phyloP scores from a whole-genome alignment of 2,888 invertebrate species.

The Ophion slaviceki region DNA sequence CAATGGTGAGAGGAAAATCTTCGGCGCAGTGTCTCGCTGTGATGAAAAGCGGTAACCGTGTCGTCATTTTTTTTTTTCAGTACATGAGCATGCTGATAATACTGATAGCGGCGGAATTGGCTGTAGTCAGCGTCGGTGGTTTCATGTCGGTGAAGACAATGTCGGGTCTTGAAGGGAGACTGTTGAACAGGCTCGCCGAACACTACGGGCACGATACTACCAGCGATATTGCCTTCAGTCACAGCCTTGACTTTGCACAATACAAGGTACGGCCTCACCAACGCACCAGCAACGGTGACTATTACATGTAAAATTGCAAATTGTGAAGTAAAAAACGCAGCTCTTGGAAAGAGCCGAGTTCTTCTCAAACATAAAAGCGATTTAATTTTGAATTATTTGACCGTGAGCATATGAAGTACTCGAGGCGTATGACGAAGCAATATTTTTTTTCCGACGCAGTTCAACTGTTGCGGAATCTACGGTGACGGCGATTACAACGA shows the following conservation, averaged over 20 bases:
- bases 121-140: conserved; percentile 80
- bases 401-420: neutral
- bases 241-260: conserved; percentile 84
- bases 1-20: conserved; percentile 71
- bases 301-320: neutral
- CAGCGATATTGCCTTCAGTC: conserved; percentile 81
- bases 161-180: conserved; percentile 80
- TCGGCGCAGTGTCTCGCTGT: neutral
- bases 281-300: neutral
- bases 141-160: conserved; percentile 82
- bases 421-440: neutral
- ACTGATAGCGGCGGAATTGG: conserved; percentile 83
- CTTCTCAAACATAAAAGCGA: too few relatives aligned
- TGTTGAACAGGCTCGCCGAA: conserved; percentile 78
- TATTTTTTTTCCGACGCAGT: conserved; percentile 71
- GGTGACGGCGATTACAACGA: conserved; percentile 82
- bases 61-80: conserved; percentile 72
- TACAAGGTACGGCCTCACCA: conserved; percentile 79
- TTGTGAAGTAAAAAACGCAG: neutral
- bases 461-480: conserved; percentile 84
- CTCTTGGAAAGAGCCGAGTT: too few relatives aligned
- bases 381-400: neutral
- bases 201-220: conserved; percentile 81
- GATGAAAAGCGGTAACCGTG: conserved; percentile 57
- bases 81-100: conserved; percentile 84